These are phyloP conservation scores for Pygmarrhopalites habei DNA, from an alignment of 1,140 invertebrate genomes.

Conservation along the genomic window DNA sequence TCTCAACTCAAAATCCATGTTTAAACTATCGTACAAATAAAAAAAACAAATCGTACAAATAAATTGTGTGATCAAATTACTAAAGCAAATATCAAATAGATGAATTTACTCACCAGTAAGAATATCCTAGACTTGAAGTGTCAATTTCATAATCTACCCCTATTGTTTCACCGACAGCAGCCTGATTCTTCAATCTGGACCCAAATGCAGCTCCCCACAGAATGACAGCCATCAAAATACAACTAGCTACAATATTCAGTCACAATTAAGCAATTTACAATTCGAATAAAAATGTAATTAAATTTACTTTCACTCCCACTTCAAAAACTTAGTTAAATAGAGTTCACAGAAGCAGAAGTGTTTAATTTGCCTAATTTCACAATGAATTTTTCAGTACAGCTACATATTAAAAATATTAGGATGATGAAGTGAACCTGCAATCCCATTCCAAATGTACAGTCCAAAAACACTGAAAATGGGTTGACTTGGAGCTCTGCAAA, in stretches of 20 bases:
- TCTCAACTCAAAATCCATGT: background rate
- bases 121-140: background rate
- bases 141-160: background rate
- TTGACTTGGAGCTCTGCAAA: conserved; percentile 3
- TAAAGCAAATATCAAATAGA: background rate
- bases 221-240: too few species aligned
- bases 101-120: conserved; percentile 9
- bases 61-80: background rate
- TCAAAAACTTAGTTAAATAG: too few species aligned
- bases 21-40: background rate
- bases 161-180: conserved; percentile 10
- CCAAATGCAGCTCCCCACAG: conserved; percentile 17
- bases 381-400: too few species aligned
- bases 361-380: too few species aligned
- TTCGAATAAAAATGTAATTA: too few species aligned
- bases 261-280: too few species aligned
- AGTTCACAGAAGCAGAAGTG: too few species aligned
- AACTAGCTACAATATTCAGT: too few species aligned
- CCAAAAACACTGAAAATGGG: conserved; percentile 49
- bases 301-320: too few species aligned
- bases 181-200: background rate
- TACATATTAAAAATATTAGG: too few species aligned
- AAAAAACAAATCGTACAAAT: background rate
- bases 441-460: conserved; percentile 70
- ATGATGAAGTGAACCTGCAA: too few species aligned